Base-by-base conservation (phyloP, 2,113 vertebrate genomes). In the Muntiacus muntjak region DNA sequence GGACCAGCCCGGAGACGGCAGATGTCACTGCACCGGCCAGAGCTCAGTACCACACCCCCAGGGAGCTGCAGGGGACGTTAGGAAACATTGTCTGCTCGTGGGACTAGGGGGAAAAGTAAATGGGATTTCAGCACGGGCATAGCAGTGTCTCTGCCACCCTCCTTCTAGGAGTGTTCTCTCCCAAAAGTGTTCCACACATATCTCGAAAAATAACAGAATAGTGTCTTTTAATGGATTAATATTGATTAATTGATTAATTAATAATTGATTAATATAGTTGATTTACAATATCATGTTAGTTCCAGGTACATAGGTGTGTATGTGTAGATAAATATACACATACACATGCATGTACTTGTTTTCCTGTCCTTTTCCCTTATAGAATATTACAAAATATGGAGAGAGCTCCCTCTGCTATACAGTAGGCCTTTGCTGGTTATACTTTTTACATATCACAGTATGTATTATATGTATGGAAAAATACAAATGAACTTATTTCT, bases 321-420 rank as follows among this genome's bases (percentile, higher is more conserved):
- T 33, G 25, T 25, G n/a, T 10, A 7, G 21, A 2, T 28, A 64
- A 0, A 7, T 26, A 1, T 6, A 62, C 14, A 17, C 7, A 9
- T 16, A n/a, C n/a, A 12, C 9, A 12, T 19, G 19, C 67, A 71
- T 36, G 11, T 36, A 21, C 33, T 71, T 71, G 17, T 23, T 36
- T 23, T 40, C 10, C 64, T 71, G n/a, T 40, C 15, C 40, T 76
- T 26, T 76, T 25, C 71, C 12, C 71, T 76, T 43, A 7, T 6
- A 43, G 71, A 43, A 7, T 43, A 43, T 74, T 43, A 26, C 36
- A 14, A 74, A 74, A 26, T 74, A 74, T 12, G 43, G 71, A 74
- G 36, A 43, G 23, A 43, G 71, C 43, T 74, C 40, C 36, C 36
- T 76, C 36, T 43, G 71, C 23, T 76, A 26, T 76, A 43, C 3